Conservation (phyloP, 2,113 vertebrate genomes). For the Antigone vipio region DNA sequence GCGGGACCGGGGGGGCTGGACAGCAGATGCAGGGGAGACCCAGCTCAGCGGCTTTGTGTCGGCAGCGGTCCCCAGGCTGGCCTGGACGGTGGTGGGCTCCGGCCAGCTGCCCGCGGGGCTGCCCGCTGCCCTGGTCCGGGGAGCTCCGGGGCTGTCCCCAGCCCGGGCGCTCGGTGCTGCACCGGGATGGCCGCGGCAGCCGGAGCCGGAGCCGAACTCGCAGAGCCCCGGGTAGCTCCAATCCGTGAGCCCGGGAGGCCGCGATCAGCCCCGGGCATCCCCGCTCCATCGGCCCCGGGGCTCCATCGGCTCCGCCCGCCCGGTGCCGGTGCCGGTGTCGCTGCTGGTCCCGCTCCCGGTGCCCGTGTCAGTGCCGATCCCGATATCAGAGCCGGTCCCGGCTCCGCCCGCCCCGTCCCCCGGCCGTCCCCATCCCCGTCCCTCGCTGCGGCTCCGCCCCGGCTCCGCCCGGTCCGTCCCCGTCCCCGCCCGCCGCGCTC, state of each 20-base stretch:
- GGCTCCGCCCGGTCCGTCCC: background rate
- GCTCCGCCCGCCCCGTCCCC: background rate
- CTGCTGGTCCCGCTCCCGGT: background rate
- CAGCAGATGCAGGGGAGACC: background rate
- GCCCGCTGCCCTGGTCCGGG: background rate
- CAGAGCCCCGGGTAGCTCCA: too few relatives aligned
- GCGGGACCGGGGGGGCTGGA: background rate
- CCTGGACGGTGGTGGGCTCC: background rate
- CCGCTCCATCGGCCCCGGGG: background rate
- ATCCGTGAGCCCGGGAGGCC: background rate
- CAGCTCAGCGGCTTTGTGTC: background rate
- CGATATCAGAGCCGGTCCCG: too few relatives aligned
- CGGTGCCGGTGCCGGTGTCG: background rate
- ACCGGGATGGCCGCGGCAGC: too few relatives aligned
- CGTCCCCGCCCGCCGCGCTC: background rate
- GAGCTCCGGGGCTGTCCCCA: background rate
- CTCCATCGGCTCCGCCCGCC: too few relatives aligned
- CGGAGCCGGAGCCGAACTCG: background rate
- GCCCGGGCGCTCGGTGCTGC: background rate
- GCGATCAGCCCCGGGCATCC: background rate
- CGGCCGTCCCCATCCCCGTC: background rate
- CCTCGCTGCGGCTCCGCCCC: background rate
- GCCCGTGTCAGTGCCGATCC: background rate
- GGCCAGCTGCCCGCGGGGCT: background rate
- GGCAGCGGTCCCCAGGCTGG: background rate